Conservation (phyloP, 2,113 vertebrate genomes). For the Toxotes jaculatrix region DNA sequence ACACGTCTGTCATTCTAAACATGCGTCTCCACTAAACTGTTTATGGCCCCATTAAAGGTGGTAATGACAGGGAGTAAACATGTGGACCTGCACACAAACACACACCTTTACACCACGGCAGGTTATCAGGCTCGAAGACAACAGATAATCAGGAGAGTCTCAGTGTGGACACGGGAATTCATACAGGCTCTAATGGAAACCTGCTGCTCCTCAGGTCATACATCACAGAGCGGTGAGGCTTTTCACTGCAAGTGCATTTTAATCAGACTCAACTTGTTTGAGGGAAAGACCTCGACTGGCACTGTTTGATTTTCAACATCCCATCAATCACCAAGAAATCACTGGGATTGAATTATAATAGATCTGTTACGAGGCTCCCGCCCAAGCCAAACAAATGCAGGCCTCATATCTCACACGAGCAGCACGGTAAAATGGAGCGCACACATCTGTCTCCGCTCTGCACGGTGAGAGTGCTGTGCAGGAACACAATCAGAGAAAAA, state of each 20-base stretch:
- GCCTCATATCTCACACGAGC: conserved; percentile 12
- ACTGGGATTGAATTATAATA: conserved; percentile 22
- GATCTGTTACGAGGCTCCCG: not conserved
- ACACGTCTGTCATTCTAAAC: conserved; percentile 43
- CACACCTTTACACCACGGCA: conserved; percentile 5
- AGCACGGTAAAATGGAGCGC: conserved; percentile 18
- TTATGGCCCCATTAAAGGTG: conserved; percentile 51
- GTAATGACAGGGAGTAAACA: conserved; percentile 46
- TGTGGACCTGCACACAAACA: conserved; percentile 21
- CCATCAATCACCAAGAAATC: conserved; percentile 25
- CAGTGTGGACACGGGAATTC: too few species aligned
- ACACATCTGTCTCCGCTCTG: conserved; percentile 3
- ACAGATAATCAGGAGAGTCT: conserved; percentile 30
- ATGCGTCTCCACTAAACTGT: conserved; percentile 52
- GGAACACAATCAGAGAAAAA: conserved; percentile 15
- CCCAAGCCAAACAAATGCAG: conserved; percentile 35
- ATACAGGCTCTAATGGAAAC: not conserved
- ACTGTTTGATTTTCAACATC: conserved; percentile 16
- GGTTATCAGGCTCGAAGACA: conserved; percentile 38
- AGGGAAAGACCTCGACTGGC: conserved; percentile 7
- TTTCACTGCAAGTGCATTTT: not conserved
- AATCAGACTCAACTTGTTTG: conserved; percentile 21
- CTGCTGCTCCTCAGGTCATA: not conserved
- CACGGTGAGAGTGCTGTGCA: not conserved
- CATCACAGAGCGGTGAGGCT: not conserved